Evolutionary conservation across 2,797 vertebrate species (phyloP), one percentile per base, ranked within the genome.

Genomic region (Dermochelys coriacea): DNA sequence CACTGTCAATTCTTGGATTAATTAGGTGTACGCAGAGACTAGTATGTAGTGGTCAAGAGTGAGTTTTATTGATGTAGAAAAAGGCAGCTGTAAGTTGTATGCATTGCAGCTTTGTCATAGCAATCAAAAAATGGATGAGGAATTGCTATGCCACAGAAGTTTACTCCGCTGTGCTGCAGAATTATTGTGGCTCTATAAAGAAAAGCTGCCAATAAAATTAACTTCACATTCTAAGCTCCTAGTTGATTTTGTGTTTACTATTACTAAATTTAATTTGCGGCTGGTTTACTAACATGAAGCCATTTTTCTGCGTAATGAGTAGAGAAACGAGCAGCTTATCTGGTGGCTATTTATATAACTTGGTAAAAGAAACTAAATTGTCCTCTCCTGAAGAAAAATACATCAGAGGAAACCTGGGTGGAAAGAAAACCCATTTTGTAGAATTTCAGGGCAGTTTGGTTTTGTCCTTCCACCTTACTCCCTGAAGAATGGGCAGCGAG

Each of bases 41-140:
- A 50, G 19, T 85, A 12, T 74, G 25, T 91, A 87, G 25, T 14
- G 50, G 14, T 85, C 50, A 74, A 59, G 77, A 77, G 84, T 31
- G 57, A 84, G 82, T 88, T 96, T 82, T 95, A 27, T 61, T 80
- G 47, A 59, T 87, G 52, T 86, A 47, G 25, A 95, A 94, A 47
- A 75, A 91, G 77, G 51, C 61, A 89, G 25, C 82, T 94, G 52
- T 78, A 5, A 52, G 51, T 87, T 47, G 52, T 27, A 34, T 2
- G 55, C 12, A 84, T 18, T 1, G 0, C 45, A 54, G 61, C 94
- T 84, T 51, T 4, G 82, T 84, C 45, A 4, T 55, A 86, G 51
- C 18, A 68, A 82, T 85, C 9, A 89, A 84, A 64, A 82, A 61
- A 0, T 0, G 59, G 59, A 61, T 6, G 93, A 84, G 74, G 45